phyloP scores from a whole-genome alignment of 2,797 vertebrate genomes.

The Emydoidea blandingii region DNA sequence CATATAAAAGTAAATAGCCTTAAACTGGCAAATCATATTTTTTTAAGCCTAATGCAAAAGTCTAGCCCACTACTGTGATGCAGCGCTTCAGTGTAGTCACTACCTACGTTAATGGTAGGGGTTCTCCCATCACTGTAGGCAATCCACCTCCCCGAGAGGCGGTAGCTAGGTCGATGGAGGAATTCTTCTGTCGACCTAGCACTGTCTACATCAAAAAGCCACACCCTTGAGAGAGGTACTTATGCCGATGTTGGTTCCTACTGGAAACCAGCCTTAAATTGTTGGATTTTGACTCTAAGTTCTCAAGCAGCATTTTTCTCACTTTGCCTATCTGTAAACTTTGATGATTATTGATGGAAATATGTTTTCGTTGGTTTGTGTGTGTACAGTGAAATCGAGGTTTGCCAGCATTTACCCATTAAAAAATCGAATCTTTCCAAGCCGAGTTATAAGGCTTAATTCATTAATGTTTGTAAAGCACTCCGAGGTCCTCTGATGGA shows the following conservation, averaged over 20 bases:
- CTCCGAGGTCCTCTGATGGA: not conserved
- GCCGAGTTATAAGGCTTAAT: not conserved
- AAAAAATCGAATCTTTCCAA: not conserved
- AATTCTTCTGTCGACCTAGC: not conserved
- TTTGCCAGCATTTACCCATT: not conserved
- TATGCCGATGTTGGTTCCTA: not conserved
- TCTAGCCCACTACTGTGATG: not conserved
- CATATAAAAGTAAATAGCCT: not conserved
- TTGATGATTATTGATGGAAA: not conserved
- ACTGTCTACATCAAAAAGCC: not conserved
- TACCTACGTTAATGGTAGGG: not conserved
- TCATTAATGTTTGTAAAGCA: accelerated
- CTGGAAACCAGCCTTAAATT: not conserved
- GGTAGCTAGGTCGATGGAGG: not conserved
- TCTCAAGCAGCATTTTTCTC: not conserved
- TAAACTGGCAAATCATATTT: not conserved
- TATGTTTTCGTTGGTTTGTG: not conserved
- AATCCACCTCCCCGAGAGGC: not conserved
- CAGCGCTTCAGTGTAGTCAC: not conserved
- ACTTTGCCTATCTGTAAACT: not conserved
- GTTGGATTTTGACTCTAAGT: not conserved
- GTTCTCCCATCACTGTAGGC: not conserved
- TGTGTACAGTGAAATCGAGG: not conserved
- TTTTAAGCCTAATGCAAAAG: not conserved
- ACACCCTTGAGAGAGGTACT: not conserved